Base-by-base conservation (phyloP, 2,113 vertebrate species). In the Rhombomys opimus region DNA sequence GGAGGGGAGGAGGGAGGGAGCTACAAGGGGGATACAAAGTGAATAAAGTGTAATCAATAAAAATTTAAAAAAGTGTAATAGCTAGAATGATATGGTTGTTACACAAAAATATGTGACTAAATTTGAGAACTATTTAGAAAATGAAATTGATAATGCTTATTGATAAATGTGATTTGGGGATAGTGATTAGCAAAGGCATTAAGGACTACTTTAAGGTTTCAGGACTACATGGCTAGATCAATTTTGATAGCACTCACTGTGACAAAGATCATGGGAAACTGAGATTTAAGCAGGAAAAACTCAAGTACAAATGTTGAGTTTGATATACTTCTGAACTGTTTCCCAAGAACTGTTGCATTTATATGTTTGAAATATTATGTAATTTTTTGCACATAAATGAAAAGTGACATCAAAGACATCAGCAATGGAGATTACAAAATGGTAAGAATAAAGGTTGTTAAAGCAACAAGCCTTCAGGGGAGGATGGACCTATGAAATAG, bases 121-220 rank as follows among this genome's bases (percentile, higher is more conserved):
- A 87, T 78, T 93, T 95, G 35, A 92, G 90, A 96, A 96, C 59
- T 88, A 89, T 93, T 94, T 87, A 89, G 61, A 70, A 87, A 50
- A 9, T 78, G 70, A 91, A 89, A 38, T 87, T 88, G 50, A 86
- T 90, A 91, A 14, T 76, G 78, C 4, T 87, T 87, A 85, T 38
- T 96, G 70, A 84, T 78, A 41, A 78, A 90, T 73, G 82, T 73
- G 7, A 70, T 89, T 72, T 87, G 7, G 4, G 14, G 25, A 9
- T 67, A 2, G 54, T 84, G 46, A 82, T 38, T n/a, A 93, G 70
- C 46, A 46, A 72, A 86, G 20, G 32, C 52, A 65, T 91, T 50
- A 95, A 81, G 4, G 84, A 61, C 25, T 87, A 54, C 35, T n/a
- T 87, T 93, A 93, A 78, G 14, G 50, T 87, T 67, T 85, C 6